Base-by-base conservation (phyloP, 2,113 vertebrate genomes). In the Sylvilagus bachmani region DNA sequence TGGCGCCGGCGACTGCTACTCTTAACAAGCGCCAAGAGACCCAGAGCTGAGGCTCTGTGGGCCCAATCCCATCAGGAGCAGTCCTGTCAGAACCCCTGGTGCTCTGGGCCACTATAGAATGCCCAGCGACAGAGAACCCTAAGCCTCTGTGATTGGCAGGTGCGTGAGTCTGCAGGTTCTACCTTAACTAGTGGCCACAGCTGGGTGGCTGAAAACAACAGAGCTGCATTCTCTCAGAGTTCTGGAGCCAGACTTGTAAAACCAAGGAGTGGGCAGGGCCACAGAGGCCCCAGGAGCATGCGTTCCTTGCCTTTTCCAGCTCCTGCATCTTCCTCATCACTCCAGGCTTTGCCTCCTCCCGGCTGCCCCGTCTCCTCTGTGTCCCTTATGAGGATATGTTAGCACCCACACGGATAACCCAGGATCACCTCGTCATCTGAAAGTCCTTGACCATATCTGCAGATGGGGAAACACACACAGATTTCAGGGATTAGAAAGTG, bases 41-140 rank as follows among this genome's bases (percentile, higher is more conserved):
- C 16, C 21, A 19, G 53, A 53, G 71, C 27, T 16, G 25, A 75
- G 62, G 36, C 69, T 2, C 22, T 1, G 29, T 29, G 38, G 49
- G 33, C 2, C 7, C 33, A 5, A 3, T 27, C 51, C 51, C 3
- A 2, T 13, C 24, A 31, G 13, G 66, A 3, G 11, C 69, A 29
- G 53, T 5, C 0, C 58, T 12, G 55, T 16, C 55, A 14, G 14
- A 21, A 58, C 55, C 13, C 78, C 71, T 27, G 6, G 2, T 12
- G 11, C 70, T 29, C 36, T 25, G 8, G 80, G 62, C 19, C 62
- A 1, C 67, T 13, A 0, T 2, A 25, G 4, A 17, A n/a, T 3
- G 1, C 31, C 4, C n/a, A n/a, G n/a, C n/a, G n/a, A 10, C 1
- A 24, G 44, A 55, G n/a, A 36, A 0, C 36, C n/a, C 7, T 12